A percentile compares a stretch with the other conserved stretches of the same genome.
Evolutionary conservation across 2,113 vertebrate species (phyloP).

Genomic region (Suncus etruscus): DNA sequence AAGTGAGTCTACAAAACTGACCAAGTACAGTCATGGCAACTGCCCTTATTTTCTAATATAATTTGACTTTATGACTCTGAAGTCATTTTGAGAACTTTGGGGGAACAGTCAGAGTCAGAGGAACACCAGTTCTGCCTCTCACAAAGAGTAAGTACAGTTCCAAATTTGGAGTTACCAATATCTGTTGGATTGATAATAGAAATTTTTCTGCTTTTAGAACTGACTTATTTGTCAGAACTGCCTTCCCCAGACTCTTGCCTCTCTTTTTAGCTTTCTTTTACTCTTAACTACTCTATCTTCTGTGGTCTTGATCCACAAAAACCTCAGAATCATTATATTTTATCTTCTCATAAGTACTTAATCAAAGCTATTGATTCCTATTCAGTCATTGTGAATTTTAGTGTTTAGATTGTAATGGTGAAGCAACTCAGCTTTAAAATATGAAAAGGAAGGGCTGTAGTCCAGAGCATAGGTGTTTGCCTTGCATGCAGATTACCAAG

Average conservation of each 20-base stretch:
- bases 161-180: neutral
- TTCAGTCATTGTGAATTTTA: neutral
- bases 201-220: neutral
- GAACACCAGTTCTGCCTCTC: neutral
- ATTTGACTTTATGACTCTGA: neutral
- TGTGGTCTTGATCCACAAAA: neutral
- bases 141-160: neutral
- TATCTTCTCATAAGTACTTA: neutral
- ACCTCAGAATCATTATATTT: neutral
- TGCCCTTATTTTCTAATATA: neutral
- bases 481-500: no score
- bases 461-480: no score
- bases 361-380: neutral
- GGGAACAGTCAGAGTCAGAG: neutral
- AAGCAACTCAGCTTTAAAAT: neutral
- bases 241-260: no score
- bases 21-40: no score
- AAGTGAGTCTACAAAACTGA: no score
- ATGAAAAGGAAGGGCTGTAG: neutral
- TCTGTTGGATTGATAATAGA: neutral
- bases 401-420: neutral
- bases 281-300: neutral
- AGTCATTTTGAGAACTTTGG: neutral
- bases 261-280: neutral
- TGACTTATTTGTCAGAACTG: neutral